Evolutionary conservation across 2,113 vertebrate genomes (phyloP).

Genomic region (Neogobius melanostomus): DNA sequence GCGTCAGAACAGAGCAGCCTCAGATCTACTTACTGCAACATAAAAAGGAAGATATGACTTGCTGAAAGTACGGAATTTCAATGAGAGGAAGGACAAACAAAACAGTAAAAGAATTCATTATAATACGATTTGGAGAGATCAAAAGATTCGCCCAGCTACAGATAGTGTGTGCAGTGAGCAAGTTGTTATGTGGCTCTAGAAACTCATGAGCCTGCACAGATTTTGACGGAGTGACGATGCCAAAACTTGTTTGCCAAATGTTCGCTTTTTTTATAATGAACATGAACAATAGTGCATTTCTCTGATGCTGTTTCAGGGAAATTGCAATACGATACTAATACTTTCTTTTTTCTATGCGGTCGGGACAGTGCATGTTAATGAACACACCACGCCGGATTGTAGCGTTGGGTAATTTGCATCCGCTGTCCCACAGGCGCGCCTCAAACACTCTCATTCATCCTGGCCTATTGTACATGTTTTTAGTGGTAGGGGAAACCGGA

Average conservation of each 20-base stretch:
- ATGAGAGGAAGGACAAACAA: conserved; percentile 56
- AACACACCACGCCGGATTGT: too few species aligned
- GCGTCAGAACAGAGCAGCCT: conserved; percentile 38
- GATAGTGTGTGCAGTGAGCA: conserved; percentile 7
- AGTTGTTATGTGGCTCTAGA: conserved; percentile 10
- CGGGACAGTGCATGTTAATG: too few species aligned
- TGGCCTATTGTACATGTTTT: too few species aligned
- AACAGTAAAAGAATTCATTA: conserved; percentile 62
- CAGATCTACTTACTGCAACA: conserved; percentile 56
- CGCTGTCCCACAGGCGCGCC: too few species aligned
- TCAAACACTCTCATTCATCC: too few species aligned
- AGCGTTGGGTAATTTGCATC: too few species aligned
- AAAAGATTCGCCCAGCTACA: conserved; percentile 52
- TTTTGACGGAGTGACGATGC: neutral
- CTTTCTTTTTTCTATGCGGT: too few species aligned
- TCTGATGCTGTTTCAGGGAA: neutral
- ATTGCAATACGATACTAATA: too few species aligned
- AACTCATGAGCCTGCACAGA: neutral
- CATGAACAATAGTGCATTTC: neutral
- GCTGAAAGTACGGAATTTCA: conserved; percentile 69
- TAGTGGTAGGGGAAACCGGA: too few species aligned
- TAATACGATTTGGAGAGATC: conserved; percentile 66
- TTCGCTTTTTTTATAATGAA: neutral
- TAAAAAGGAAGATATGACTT: conserved; percentile 66
- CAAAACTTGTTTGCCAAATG: neutral